Evolutionary conservation across 2,113 vertebrate species (phyloP).

Genomic region (Columba janthina): DNA sequence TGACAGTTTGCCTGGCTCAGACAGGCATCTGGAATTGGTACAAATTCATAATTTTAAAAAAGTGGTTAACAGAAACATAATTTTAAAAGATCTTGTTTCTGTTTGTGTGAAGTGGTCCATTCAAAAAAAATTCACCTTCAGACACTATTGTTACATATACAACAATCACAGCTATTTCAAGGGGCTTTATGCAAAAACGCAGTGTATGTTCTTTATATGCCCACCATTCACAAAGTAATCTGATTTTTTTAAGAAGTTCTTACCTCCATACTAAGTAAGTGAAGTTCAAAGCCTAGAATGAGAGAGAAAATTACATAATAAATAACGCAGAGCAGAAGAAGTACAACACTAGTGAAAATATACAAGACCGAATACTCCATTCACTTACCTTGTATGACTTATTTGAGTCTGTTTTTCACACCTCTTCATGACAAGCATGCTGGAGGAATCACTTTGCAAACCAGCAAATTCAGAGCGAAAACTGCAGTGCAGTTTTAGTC

Average conservation of each 20-base stretch:
- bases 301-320: neutral
- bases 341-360: neutral
- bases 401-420: neutral
- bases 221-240: neutral
- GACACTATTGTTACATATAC: neutral
- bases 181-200: neutral
- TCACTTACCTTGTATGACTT: neutral
- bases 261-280: neutral
- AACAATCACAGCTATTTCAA: neutral
- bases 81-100: neutral
- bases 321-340: neutral
- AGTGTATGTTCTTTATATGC: neutral
- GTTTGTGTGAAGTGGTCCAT: accelerated
- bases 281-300: neutral
- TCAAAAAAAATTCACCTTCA: neutral
- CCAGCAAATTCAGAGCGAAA: neutral
- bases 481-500: neutral
- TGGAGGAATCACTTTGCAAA: neutral
- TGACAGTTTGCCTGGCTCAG: neutral
- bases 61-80: neutral
- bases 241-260: neutral
- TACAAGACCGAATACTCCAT: neutral
- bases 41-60: neutral
- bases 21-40: neutral
- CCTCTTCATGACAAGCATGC: neutral